Base-by-base conservation (phyloP, 2,888 invertebrate genomes). In the Bunonema sp. region DNA sequence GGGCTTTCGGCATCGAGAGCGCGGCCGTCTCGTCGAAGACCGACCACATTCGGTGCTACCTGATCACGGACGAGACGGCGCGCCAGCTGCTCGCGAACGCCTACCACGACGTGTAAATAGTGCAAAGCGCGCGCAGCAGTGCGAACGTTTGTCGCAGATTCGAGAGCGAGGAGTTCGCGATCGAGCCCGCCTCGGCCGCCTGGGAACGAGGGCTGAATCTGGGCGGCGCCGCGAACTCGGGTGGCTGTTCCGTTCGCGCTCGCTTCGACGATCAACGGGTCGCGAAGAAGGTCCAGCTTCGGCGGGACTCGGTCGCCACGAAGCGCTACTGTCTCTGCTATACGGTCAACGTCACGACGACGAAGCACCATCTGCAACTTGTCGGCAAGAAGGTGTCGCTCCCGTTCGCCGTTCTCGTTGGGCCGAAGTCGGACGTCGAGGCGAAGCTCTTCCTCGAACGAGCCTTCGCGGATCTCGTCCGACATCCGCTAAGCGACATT, bases 41-140 rank as follows among this genome's bases (percentile, higher is more conserved):
- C n/a, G n/a, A n/a, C n/a, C n/a, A n/a, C n/a, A n/a, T n/a, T n/a
- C 56, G 59, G 26, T 65, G 65, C 39, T 61, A 56, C 41, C 41
- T 65, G 37, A 66, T 65, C 30, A 65, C 65, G 2, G 65, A 65
- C 33, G 65, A 66, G 23, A 65, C 65, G 4, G 65, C 65, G 1
- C 61, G 57, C 37, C 53, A 58, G 26, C 42, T 65, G 20, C 44
- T 67, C 22, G 50, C 43, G 36, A 65, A 65, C 36, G 65, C 65
- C 1, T 65, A 65, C 30, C 47, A 65, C 28, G 64, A 65, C 33
- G 54, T 65, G 59, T 61, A 41, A 47, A 44, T 33, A 16, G 16
- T 22, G n/a, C n/a, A 18, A 21, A 15, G 21, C n/a, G 10, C 21
- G 16, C n/a, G 4, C 4, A 4, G 19, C 21, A n/a, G 2, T 20